Base-by-base conservation (phyloP, 2,797 vertebrate genomes). In the Megaceryle alcyon region DNA sequence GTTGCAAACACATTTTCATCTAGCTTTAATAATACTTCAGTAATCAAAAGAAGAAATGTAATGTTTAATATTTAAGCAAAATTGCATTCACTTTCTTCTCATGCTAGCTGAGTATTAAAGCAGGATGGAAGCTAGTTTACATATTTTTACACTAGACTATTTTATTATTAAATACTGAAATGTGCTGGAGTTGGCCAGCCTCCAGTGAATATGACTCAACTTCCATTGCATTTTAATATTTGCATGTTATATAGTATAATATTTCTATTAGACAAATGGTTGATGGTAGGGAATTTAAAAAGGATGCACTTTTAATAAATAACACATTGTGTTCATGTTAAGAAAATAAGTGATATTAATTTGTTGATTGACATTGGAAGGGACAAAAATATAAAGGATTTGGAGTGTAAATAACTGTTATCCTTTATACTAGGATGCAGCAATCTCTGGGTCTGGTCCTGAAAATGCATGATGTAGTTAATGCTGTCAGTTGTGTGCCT, bases 121-220 rank as follows among this genome's bases (percentile, higher is more conserved):
- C 95, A 94, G 88, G 92, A 92, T 97, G 93, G 95, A 96, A 97
- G 73, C 94, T 97, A 95, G 95, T 95, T 98, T 97, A 94, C 92
- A 88, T 97, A 97, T 95, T 97, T 97, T 97, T 97, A 97, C 97
- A 95, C 91, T 95, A 95, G 94, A 93, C 88, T 96, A 8, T 92
- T 95, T 95, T 94, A 91, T 94, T 96, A 93, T 96, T 96, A 96
- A 98, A 97, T 97, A 98, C 95, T 88, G 96, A 96, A 97, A 94
- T 97, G 89, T 97, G 78, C 96, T 96, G 94, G 76, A 94, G 90
- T 95, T 97, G 96, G 96, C 95, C 71, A 90, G 86, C 84, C 87
- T 97, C 96, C 97, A 97, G 46, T 87, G 89, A 95, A 94, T 97
- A 57, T 95, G 96, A 97, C 93, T 97, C 90, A 96, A 97, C 91